These are phyloP conservation scores for Spongilla lacustris DNA, from an alignment of 37 sponge, comb jelly and placozoan species.

Conservation along the genomic window DNA sequence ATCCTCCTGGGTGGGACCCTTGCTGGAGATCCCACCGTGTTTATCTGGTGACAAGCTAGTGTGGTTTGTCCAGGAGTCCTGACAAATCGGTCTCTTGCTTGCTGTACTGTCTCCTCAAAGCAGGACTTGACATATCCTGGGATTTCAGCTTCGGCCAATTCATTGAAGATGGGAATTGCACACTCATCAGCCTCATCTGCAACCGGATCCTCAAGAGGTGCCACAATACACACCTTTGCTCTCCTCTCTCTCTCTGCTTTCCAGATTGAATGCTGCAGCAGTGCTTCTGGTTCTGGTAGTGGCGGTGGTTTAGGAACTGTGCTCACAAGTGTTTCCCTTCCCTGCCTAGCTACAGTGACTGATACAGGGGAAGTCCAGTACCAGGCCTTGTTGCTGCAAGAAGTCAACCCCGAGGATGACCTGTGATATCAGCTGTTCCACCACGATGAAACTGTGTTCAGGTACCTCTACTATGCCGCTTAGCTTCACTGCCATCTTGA, in stretches of 20 bases:
- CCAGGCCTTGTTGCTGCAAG: conserved; percentile 28
- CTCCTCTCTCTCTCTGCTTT: conserved; percentile 20
- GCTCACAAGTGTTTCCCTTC: no score
- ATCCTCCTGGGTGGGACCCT: conserved; percentile 51
- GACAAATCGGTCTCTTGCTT: conserved; percentile 26
- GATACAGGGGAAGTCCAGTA: conserved; percentile 46
- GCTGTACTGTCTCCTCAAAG: conserved; percentile 6
- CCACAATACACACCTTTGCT: conserved; percentile 39
- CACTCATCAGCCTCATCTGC: conserved; percentile 47
- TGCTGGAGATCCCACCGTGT: conserved; percentile 34
- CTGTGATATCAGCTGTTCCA: conserved; percentile 41
- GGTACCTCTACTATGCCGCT: conserved; percentile 24
- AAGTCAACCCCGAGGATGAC: conserved; percentile 70
- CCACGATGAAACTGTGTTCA: conserved; percentile 54
- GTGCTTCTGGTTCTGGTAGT: background rate
- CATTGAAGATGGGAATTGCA: conserved; percentile 38
- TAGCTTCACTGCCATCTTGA: conserved; percentile 24
- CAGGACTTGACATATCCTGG: conserved; percentile 19
- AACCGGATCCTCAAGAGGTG: conserved; percentile 5
- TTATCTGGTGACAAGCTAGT: conserved; percentile 29
- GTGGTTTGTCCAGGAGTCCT: conserved; percentile 46
- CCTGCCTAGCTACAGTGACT: no score
- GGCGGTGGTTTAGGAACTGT: background rate
- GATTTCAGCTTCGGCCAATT: conserved; percentile 4
- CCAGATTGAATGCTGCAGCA: background rate